A percentile compares a stretch with the other conserved stretches of the same genome.
phyloP scores from a whole-genome alignment of 2,888 invertebrate species.

The Sialis lutaria region DNA sequence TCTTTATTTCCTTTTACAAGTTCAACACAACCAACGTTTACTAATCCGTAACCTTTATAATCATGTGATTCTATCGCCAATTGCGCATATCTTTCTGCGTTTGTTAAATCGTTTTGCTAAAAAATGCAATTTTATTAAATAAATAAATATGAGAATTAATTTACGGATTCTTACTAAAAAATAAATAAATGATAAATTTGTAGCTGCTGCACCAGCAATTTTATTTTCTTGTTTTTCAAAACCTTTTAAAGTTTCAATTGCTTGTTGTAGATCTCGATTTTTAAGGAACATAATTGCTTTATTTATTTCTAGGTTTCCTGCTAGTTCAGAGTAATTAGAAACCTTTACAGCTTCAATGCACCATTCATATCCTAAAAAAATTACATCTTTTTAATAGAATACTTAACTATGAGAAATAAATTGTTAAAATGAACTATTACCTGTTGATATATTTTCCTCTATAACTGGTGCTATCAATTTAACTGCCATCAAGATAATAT shows the following conservation, averaged over 20 bases:
- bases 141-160: background rate
- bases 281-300: conserved; percentile 74
- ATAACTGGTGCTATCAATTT: conserved; percentile 78
- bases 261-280: conserved; percentile 61
- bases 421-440: conserved; percentile 21
- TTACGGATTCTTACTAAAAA: conserved; percentile 36
- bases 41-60: conserved; percentile 65
- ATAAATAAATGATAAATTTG: conserved; percentile 72
- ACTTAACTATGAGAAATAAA: background rate
- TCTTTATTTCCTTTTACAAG: conserved; percentile 49
- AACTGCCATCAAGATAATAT: conserved; percentile 67
- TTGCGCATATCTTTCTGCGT: conserved; percentile 60
- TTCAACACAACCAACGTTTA: conserved; percentile 71
- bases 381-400: background rate
- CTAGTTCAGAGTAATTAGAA: conserved; percentile 67
- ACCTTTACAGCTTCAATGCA: conserved; percentile 88
- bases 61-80: conserved; percentile 55
- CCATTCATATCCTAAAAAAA: conserved; percentile 44
- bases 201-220: conserved; percentile 68
- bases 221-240: conserved; percentile 75
- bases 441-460: conserved; percentile 47
- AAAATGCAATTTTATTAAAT: conserved; percentile 8
- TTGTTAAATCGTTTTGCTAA: conserved; percentile 62
- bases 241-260: conserved; percentile 67
- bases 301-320: conserved; percentile 78